Evolutionary conservation across 2,888 invertebrate species (phyloP).

Genomic region (Machimus atricapillus): DNA sequence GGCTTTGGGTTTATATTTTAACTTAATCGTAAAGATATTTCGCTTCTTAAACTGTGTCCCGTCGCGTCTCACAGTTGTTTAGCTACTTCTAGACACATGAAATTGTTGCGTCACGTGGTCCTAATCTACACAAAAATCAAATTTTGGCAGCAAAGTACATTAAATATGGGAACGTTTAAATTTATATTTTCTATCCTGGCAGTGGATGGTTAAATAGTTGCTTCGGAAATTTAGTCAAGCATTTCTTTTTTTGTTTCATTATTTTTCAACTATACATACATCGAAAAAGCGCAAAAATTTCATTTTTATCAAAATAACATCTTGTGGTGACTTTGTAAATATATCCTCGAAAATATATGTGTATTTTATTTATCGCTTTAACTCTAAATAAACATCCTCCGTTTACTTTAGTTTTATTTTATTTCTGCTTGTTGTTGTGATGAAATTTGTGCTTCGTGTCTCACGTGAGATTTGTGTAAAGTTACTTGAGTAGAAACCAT

Average conservation of each 20-base stretch:
- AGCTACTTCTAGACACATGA: conserved; percentile 34
- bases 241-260: neutral
- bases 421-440: conserved; percentile 4
- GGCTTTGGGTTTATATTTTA: conserved; percentile 48
- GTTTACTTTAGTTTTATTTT: conserved; percentile 39
- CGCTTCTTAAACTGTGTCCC: conserved; percentile 8
- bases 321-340: conserved; percentile 24
- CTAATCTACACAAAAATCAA: conserved; percentile 11
- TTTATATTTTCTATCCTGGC: neutral
- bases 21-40: conserved; percentile 35
- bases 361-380: conserved; percentile 2
- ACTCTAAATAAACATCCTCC: conserved; percentile 6
- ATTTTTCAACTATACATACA: neutral
- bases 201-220: conserved; percentile 5
- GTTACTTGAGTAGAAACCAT: conserved; percentile 34
- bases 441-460: conserved; percentile 38
- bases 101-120: conserved; percentile 12
- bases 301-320: conserved; percentile 34
- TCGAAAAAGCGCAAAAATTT: conserved; percentile 22
- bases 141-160: conserved; percentile 10
- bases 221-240: neutral
- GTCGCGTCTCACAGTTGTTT: neutral
- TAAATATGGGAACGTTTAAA: neutral
- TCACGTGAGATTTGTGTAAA: conserved; percentile 11
- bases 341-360: conserved; percentile 29